Conservation (phyloP, 2,113 vertebrate species). For the Myotis brandtii region DNA sequence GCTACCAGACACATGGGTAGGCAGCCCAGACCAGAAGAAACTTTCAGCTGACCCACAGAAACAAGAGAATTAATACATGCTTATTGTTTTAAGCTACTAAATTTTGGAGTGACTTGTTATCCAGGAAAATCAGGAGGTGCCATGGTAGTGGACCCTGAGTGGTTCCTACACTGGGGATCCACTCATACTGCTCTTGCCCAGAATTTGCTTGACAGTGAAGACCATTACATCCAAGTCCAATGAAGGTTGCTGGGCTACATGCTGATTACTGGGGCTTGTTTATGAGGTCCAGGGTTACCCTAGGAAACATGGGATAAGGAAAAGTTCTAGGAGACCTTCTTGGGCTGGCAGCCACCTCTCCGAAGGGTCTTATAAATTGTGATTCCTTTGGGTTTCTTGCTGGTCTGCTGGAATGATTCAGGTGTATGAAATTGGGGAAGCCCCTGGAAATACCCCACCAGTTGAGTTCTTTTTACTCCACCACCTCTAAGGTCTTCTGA, state of each 20-base stretch:
- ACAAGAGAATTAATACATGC: background rate
- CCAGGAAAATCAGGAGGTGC: background rate
- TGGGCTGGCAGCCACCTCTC: background rate
- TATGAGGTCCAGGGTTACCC: background rate
- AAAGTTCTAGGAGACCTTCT: background rate
- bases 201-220: background rate
- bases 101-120: background rate
- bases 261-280: background rate
- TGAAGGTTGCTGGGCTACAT: background rate
- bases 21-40: background rate
- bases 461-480: background rate
- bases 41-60: background rate
- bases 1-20: background rate
- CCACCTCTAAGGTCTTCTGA: background rate
- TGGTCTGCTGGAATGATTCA: background rate
- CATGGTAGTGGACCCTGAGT: background rate
- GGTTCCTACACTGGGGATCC: background rate
- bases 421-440: background rate
- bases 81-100: background rate
- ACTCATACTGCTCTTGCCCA: background rate
- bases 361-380: background rate
- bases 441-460: background rate
- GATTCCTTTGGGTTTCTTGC: background rate
- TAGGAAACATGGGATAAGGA: background rate
- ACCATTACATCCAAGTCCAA: background rate